phyloP scores from a whole-genome alignment of 1,140 invertebrate species.

The Drosophila mayri region DNA sequence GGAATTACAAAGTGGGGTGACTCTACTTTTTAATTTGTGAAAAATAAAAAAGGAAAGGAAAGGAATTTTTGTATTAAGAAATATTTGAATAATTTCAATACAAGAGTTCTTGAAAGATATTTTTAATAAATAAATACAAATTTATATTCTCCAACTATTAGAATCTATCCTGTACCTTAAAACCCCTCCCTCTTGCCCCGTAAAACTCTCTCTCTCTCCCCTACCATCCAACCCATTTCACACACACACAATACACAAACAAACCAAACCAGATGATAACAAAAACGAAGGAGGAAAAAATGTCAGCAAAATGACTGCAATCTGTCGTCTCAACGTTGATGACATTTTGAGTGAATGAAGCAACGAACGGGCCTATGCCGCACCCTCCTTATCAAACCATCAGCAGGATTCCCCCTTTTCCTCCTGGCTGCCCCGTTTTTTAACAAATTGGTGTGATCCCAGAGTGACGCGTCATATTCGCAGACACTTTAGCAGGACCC shows the following conservation, averaged over 20 bases:
- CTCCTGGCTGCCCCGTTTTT: slow-evolving; percentile 54
- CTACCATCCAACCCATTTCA: slow-evolving; percentile 18
- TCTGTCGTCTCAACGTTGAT: slow-evolving; percentile 81
- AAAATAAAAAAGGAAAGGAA: background rate
- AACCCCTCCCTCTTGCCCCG: background rate
- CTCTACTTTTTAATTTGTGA: background rate
- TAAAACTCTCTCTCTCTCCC: background rate
- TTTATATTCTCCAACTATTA: background rate
- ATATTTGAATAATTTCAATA: background rate
- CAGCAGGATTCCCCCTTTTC: slow-evolving; percentile 1
- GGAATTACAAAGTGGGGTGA: slow-evolving; percentile 4
- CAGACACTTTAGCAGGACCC: slow-evolving; percentile 76
- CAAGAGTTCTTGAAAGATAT: too few relatives aligned
- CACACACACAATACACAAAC: slow-evolving; percentile 35
- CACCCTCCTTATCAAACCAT: slow-evolving; percentile 12
- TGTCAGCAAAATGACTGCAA: slow-evolving; percentile 77
- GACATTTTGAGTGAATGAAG: slow-evolving; percentile 83
- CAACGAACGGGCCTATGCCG: slow-evolving; percentile 63
- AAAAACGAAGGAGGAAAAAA: slow-evolving; percentile 59
- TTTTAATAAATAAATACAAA: background rate
- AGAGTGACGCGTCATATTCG: slow-evolving; percentile 81
- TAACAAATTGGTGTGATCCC: slow-evolving; percentile 82
- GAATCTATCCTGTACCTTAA: background rate
- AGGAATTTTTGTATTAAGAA: background rate
- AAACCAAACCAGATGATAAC: slow-evolving; percentile 62